Conservation (phyloP, 2,797 vertebrate genomes). For the Lacerta bilineata region DNA sequence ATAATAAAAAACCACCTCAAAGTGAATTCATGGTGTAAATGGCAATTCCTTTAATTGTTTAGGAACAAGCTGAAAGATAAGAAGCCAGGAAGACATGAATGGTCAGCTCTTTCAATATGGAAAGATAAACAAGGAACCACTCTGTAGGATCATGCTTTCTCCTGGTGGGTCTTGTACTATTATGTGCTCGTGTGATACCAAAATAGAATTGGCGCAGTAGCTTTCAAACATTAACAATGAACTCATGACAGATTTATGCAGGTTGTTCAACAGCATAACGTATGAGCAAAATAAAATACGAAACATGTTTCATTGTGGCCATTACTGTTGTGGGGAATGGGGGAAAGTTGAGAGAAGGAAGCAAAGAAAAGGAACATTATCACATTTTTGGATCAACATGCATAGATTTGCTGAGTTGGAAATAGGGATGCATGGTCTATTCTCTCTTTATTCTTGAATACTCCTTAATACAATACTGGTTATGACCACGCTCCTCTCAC, state of each 20-base stretch:
- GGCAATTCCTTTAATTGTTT: slow-evolving; percentile 30
- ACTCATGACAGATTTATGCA: not conserved
- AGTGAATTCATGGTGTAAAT: not conserved
- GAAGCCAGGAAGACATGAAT: not conserved
- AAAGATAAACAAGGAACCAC: slow-evolving; percentile 6
- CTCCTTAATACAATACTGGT: not conserved
- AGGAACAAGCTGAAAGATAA: slow-evolving; percentile 20
- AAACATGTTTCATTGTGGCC: not conserved
- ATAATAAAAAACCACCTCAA: not conserved
- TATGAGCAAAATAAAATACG: not conserved
- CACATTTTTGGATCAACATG: not conserved
- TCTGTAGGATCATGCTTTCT: not conserved
- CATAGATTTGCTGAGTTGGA: not conserved
- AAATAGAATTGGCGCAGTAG: slow-evolving; percentile 9
- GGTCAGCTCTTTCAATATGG: not conserved
- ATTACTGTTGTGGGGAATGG: not conserved
- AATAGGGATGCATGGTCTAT: not conserved
- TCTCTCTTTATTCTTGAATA: not conserved
- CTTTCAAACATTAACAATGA: not conserved
- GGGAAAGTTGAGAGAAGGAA: not conserved
- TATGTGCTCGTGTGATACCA: not conserved
- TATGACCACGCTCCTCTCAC: not conserved
- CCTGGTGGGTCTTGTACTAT: not conserved
- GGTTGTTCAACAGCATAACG: not conserved
- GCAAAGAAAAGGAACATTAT: not conserved